Percentiles rank a stretch among this genome's conserved stretches.
phyloP scores from a whole-genome alignment of 2,888 invertebrate species.

The Adineta ricciae region DNA sequence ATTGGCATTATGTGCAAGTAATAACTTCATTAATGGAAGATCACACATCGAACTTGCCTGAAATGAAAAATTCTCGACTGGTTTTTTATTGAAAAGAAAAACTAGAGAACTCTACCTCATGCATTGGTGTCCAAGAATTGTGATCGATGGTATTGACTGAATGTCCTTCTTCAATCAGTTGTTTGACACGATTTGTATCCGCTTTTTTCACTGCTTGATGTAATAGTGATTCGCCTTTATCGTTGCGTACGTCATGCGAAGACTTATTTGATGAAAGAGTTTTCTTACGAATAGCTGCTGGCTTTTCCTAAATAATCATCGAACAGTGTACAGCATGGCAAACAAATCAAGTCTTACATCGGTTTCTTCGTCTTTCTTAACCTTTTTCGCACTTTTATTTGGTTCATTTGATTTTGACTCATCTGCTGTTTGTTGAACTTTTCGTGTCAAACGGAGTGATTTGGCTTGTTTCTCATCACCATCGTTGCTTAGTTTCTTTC shows the following conservation, averaged over 20 bases:
- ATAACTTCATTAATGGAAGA: not conserved
- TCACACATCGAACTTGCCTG: not conserved
- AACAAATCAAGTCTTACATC: not conserved
- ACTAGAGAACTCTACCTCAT: no score
- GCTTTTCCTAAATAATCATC: not conserved
- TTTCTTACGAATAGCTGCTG: not conserved
- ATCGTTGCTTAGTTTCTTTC: not conserved
- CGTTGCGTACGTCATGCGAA: not conserved
- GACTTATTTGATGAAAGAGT: not conserved
- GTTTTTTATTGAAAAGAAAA: no score
- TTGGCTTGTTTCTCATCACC: not conserved
- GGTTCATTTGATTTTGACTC: not conserved
- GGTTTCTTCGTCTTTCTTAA: not conserved
- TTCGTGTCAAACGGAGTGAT: not conserved
- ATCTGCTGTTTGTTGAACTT: not conserved
- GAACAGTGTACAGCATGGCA: no score
- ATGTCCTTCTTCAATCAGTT: not conserved
- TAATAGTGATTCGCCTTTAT: not conserved
- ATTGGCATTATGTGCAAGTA: not conserved
- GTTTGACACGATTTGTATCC: not conserved
- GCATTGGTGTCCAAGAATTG: conserved; percentile 10
- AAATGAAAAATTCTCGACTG: no score
- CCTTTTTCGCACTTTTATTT: not conserved
- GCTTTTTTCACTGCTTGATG: conserved; percentile 11
- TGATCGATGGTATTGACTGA: not conserved